These are phyloP conservation scores for Drosophila merina DNA, from an alignment of 2,888 invertebrate genomes.

Conservation along the genomic window DNA sequence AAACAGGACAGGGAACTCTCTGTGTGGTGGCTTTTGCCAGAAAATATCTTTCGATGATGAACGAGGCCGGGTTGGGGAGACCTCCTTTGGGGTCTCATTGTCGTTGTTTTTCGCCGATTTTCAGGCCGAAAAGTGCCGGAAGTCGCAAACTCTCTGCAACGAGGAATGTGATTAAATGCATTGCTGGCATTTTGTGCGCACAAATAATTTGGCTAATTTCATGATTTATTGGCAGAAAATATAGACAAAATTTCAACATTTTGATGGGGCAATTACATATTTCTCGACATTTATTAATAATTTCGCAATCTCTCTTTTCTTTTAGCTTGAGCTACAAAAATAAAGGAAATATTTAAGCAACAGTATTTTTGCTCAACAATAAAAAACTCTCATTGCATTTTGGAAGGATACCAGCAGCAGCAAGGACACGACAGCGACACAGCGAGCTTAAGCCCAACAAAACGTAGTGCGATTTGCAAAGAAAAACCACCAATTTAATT, in stretches of 20 bases:
- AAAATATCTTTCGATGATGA: slow-evolving; percentile 25
- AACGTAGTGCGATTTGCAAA: slow-evolving; percentile 77
- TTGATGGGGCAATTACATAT: slow-evolving; percentile 14
- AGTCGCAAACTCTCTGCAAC: slow-evolving; percentile 31
- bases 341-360: slow-evolving; percentile 51
- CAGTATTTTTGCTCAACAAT: slow-evolving; percentile 79
- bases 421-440: slow-evolving; percentile 70
- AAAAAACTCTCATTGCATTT: slow-evolving; percentile 68
- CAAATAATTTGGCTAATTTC: slow-evolving; percentile 66
- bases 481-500: slow-evolving; percentile 81
- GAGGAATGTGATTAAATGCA: slow-evolving; percentile 69
- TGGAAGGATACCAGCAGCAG: slow-evolving; percentile 21
- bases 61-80: slow-evolving; percentile 24
- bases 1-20: slow-evolving; percentile 50
- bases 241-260: slow-evolving; percentile 6
- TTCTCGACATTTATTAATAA: slow-evolving; percentile 19
- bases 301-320: slow-evolving; percentile 19
- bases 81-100: slow-evolving; percentile 7
- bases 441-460: slow-evolving; percentile 74
- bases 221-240: slow-evolving; percentile 40
- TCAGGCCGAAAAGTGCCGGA: slow-evolving; percentile 39
- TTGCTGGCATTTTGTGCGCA: slow-evolving; percentile 53
- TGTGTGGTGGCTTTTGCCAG: slow-evolving; percentile 5
- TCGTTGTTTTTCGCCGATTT: slow-evolving; percentile 16
- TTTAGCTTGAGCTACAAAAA: slow-evolving; percentile 50